A percentile compares a stretch with the other conserved stretches of the same genome.
Evolutionary conservation across 2,888 invertebrate genomes (phyloP).

Genomic region (Dioctria rufipes): DNA sequence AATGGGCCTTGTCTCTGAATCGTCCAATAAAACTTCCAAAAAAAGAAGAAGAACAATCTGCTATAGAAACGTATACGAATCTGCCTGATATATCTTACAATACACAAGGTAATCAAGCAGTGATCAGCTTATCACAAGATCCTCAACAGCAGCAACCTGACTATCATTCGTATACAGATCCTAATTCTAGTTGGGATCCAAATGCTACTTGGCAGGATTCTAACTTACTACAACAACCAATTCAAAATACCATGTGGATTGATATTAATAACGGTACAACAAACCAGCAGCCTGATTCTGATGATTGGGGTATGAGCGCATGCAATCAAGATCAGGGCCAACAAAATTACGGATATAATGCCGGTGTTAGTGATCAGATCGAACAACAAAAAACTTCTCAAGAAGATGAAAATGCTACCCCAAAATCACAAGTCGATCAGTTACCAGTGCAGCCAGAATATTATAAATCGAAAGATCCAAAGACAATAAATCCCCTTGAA

Average conservation of each 20-base stretch:
- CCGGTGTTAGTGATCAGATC: conserved; percentile 65
- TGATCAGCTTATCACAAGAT: conserved; percentile 67
- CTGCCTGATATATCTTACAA: conserved; percentile 69
- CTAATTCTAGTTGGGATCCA: conserved; percentile 74
- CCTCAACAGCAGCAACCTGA: conserved; percentile 64
- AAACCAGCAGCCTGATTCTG: conserved; percentile 61
- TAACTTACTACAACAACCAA: conserved; percentile 62
- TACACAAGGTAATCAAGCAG: conserved; percentile 68
- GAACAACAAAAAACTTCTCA: conserved; percentile 61
- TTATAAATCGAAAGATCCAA: conserved; percentile 85
- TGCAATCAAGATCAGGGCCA: conserved; percentile 65
- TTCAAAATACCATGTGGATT: conserved; percentile 34
- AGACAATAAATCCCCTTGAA: conserved; percentile 80
- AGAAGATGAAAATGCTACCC: conserved; percentile 57
- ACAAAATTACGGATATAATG: conserved; percentile 70
- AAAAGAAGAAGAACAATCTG: conserved; percentile 78
- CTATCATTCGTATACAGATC: conserved; percentile 69
- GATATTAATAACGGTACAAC: background rate
- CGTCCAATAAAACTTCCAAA: conserved; percentile 84
- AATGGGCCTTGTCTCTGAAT: conserved; percentile 85
- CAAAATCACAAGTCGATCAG: conserved; percentile 62
- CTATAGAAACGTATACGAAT: conserved; percentile 77
- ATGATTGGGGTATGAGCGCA: conserved; percentile 69
- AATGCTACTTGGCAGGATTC: conserved; percentile 73
- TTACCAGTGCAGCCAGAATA: conserved; percentile 72